Base-by-base conservation (phyloP, 2,113 vertebrate genomes). In the Platysteira castanea region DNA sequence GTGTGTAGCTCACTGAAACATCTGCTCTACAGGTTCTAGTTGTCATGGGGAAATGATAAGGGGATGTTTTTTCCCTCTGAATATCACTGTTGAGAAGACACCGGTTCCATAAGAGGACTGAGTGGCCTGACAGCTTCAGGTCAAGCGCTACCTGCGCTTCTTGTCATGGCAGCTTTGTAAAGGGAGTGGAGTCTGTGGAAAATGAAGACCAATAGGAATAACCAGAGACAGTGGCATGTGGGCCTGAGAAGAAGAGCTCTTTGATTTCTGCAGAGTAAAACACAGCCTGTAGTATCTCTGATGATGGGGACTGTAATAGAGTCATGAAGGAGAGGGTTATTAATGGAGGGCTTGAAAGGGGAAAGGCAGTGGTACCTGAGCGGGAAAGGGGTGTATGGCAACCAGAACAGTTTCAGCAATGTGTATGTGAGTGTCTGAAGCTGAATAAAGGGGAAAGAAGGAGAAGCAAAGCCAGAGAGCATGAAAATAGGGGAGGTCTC, bases 221-320 rank as follows among this genome's bases (percentile, higher is more conserved):
- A 50, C 8, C 10, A 28, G 44, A 30, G 27, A 7, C 1, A 39
- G 4, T 26, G 28, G 13, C 30, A 19, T 1, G 0, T 46, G 37
- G 17, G 15, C 11, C 28, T 47, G 49, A 67, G 59, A 47, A 57
- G 11, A 61, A 75, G 49, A 71, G 7, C 15, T 33, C 52, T 50
- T 74, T 61, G 11, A 57, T 23, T 52, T 67, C 39, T 91, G 31
- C 21, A 27, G 10, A 15, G 49, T 37, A 52, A 70, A 60, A 35
- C 28, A 49, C 7, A 50, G 8, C 11, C 27, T 3, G 1, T 14
- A 56, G 13, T 11, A 19, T 26, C 8, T 75, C 17, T 33, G 15
- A 33, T 59, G 49, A 49, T 46, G 33, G 4, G 10, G 11, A 33
- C 16, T 30, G 3, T 0, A 2, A 3, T 1, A 50, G 26, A 11